Conservation (phyloP, 1,140 invertebrate species). For the Reticulitermes speratus region DNA sequence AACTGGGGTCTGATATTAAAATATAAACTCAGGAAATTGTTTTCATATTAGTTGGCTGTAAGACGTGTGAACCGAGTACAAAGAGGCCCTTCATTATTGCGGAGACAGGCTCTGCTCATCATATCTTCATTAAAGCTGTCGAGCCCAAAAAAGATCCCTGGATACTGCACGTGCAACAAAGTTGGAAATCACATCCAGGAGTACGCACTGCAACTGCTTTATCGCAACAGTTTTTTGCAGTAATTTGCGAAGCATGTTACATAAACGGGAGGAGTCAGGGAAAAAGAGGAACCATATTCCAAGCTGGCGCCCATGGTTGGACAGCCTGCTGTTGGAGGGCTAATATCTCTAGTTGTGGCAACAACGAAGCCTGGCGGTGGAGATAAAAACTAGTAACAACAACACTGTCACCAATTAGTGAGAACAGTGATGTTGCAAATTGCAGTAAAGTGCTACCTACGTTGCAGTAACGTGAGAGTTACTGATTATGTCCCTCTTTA, state of each 20-base stretch:
- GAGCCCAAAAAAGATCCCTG: not conserved
- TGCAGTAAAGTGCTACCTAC: not conserved
- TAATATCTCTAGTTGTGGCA: not conserved
- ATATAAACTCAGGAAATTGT: not conserved
- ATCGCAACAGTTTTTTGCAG: not conserved
- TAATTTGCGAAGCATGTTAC: conserved; percentile 13
- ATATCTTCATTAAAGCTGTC: not conserved
- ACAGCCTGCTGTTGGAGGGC: not conserved
- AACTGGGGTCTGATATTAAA: not conserved
- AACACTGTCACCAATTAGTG: not conserved
- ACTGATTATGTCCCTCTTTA: no score
- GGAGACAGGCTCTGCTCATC: not conserved
- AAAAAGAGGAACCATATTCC: not conserved
- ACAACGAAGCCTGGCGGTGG: not conserved
- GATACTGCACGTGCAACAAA: not conserved
- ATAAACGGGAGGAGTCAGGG: not conserved
- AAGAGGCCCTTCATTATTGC: not conserved
- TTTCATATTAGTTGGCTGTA: not conserved
- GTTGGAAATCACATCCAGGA: not conserved
- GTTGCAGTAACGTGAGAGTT: not conserved
- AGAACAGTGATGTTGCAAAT: not conserved
- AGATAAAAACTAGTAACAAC: not conserved
- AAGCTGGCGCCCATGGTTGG: not conserved
- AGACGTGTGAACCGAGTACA: not conserved
- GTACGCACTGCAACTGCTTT: not conserved